Evolutionary conservation across 2,888 invertebrate genomes (phyloP), one percentile per base, ranked within the genome.

Genomic region (Apamea anceps): DNA sequence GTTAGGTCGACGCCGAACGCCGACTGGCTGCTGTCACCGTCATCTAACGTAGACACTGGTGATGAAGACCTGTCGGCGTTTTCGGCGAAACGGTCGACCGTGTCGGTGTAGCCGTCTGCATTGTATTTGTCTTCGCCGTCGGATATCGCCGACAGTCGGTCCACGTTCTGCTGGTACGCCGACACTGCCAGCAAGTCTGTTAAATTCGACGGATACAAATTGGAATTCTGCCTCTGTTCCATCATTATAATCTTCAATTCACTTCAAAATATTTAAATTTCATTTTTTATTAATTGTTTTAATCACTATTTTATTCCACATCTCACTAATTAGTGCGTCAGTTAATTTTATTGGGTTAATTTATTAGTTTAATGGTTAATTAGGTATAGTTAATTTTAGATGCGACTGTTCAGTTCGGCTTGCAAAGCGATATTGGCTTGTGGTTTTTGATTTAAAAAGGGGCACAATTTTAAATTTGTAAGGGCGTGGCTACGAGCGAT

Each of bases 1-100:
- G 95, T 95, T 88, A 97, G 91, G 81, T 97, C 97, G 2, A 96
- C 97, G 2, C 96, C 97, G 79, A 94, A 96, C 0, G 95, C 93
- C 13, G 95, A 96, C 66, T 96, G 94, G 60, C 94, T 94, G 77
- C 94, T 94, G 79, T 96, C 96, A 0, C 94, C 95, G 51, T 96
- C 96, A 13, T 96, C 96, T 12, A 95, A 79, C 0, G 95, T 95
- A 0, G 97, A 96, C 0, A 92, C 94, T 0, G 96, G 96, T 0
- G 96, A 96, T 6, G 95, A 91, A 0, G 95, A 94, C 6, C 93
- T 86, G 75, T 95, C 94, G 12, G 86, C 90, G 71, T 91, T 92
- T 68, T 94, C 95, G 74, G 87, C 91, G 32, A 92, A 90, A 13
- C 89, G 77, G 18, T 94, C 93, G 0, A 82, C 84, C 32, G 85